These are phyloP conservation scores for Polyergus mexicanus DNA, from an alignment of 1,140 invertebrate genomes.

Conservation along the genomic window DNA sequence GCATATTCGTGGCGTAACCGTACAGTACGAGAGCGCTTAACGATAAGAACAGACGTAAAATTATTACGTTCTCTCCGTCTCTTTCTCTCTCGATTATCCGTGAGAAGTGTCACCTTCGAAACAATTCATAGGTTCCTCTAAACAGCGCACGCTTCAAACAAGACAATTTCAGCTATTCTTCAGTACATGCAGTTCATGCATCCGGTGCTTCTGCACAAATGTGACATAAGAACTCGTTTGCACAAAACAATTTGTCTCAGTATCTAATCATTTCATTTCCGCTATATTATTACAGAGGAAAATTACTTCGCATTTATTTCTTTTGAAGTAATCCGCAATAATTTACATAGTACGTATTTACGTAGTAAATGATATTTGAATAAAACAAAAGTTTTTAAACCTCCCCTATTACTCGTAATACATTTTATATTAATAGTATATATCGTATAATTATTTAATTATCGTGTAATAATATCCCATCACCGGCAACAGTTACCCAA, in stretches of 20 bases:
- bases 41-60: slow-evolving; percentile 50
- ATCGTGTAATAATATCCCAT: background rate
- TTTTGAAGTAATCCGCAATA: slow-evolving; percentile 1
- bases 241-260: background rate
- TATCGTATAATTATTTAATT: background rate
- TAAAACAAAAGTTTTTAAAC: background rate
- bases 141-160: slow-evolving; percentile 21
- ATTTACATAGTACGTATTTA: background rate
- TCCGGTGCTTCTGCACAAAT: background rate
- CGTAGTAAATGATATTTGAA: background rate
- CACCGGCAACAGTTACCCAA: slow-evolving; percentile 13
- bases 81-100: background rate
- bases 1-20: slow-evolving; percentile 28
- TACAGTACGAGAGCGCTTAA: slow-evolving; percentile 27
- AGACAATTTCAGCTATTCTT: background rate
- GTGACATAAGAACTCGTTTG: slow-evolving; percentile 34
- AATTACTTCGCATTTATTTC: background rate
- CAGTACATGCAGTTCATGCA: slow-evolving; percentile 1
- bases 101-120: slow-evolving; percentile 31
- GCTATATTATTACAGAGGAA: background rate
- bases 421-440: background rate
- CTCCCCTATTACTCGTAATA: background rate
- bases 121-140: slow-evolving; percentile 28
- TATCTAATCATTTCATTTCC: slow-evolving; percentile 11
- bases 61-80: slow-evolving; percentile 35